phyloP scores from a whole-genome alignment of 2,888 invertebrate species.

The Iselma pallidipennis region DNA sequence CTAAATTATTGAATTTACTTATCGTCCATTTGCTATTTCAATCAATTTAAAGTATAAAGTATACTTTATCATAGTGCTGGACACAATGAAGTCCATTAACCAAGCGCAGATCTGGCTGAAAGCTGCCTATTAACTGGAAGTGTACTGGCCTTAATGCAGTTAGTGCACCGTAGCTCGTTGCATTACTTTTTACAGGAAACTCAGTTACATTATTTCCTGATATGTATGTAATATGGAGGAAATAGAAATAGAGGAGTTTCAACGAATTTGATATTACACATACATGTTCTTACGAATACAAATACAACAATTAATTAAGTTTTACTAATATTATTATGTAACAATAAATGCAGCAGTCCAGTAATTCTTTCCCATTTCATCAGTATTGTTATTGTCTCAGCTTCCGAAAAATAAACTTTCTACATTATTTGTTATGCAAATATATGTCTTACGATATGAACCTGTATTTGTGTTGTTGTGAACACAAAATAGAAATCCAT shows the following conservation, averaged over 20 bases:
- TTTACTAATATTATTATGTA: too few species aligned
- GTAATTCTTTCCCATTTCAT: not conserved
- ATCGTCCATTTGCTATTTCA: too few species aligned
- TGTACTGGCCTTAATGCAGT: conserved; percentile 55
- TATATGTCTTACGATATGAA: conserved; percentile 6
- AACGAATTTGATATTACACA: too few species aligned
- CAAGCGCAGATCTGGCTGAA: conserved; percentile 47
- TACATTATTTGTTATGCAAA: not conserved
- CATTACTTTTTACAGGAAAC: conserved; percentile 51
- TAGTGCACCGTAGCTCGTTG: conserved; percentile 47
- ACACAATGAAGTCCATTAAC: conserved; percentile 55
- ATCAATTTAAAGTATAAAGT: conserved; percentile 12
- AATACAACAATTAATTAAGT: too few species aligned
- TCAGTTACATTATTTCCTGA: conserved; percentile 48
- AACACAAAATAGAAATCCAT: conserved; percentile 4
- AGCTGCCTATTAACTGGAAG: conserved; percentile 55
- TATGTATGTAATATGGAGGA: not conserved
- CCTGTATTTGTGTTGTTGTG: conserved; percentile 7
- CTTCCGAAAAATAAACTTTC: conserved; percentile 1
- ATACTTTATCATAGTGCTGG: conserved; percentile 35
- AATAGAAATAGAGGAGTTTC: not conserved
- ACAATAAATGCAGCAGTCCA: too few species aligned
- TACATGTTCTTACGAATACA: too few species aligned
- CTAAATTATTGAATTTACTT: too few species aligned
- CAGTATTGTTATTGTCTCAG: not conserved